phyloP scores from a whole-genome alignment of 2,888 invertebrate species.

The Machimus atricapillus region DNA sequence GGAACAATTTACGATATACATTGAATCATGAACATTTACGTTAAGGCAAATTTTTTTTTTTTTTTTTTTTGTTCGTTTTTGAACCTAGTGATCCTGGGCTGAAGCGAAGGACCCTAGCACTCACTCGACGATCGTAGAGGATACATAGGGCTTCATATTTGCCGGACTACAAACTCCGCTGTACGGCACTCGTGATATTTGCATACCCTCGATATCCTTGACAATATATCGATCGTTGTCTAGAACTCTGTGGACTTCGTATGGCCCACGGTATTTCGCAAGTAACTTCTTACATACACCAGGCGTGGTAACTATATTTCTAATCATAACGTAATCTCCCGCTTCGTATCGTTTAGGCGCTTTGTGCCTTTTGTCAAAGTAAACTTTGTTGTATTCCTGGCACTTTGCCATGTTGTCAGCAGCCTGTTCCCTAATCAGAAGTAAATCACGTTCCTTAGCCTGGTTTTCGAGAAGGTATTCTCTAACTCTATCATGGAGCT shows the following conservation, averaged over 20 bases:
- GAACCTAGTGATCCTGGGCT: too few relatives aligned
- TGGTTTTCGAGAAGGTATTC: background rate
- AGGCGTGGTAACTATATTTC: slow-evolving; percentile 24
- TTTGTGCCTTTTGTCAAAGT: slow-evolving; percentile 32
- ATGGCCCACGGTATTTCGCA: slow-evolving; percentile 38
- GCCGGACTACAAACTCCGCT: background rate
- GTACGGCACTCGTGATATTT: background rate
- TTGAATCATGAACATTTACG: too few relatives aligned
- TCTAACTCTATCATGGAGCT: too few relatives aligned
- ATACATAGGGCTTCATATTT: background rate
- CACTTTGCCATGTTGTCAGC: slow-evolving; percentile 3
- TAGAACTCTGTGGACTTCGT: slow-evolving; percentile 22
- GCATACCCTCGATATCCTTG: slow-evolving; percentile 33
- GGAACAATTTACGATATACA: too few relatives aligned
- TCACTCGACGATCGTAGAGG: background rate
- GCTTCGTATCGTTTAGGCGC: slow-evolving; percentile 15
- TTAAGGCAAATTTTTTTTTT: too few relatives aligned
- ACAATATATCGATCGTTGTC: slow-evolving; percentile 41
- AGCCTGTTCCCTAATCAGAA: background rate
- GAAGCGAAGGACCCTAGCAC: background rate
- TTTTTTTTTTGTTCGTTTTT: too few relatives aligned
- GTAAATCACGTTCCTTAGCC: background rate
- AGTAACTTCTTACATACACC: slow-evolving; percentile 42
- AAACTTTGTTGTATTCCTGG: slow-evolving; percentile 26
- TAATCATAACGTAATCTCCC: slow-evolving; percentile 44